A percentile compares a stretch with the other conserved stretches of the same genome.
phyloP scores from a whole-genome alignment of 2,888 invertebrate genomes.

The Timandra comae region DNA sequence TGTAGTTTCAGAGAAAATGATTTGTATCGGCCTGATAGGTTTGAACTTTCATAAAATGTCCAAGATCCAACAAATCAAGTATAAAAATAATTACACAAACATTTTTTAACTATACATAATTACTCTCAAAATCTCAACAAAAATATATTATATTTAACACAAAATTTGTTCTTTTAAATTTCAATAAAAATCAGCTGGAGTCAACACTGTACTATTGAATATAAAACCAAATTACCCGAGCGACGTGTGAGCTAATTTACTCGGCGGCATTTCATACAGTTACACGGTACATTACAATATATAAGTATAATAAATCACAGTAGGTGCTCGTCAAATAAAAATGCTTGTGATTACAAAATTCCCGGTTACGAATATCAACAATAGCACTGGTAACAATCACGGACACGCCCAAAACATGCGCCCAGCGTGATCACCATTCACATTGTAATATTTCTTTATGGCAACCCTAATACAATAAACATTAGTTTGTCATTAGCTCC shows the following conservation, averaged over 20 bases:
- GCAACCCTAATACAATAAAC: constrained; percentile 73
- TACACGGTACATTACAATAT: neutral
- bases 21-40: no score
- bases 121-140: no score
- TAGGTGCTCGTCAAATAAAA: constrained; percentile 27
- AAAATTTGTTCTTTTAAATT: no score
- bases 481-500: constrained; percentile 68
- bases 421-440: constrained; percentile 67
- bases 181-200: no score
- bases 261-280: neutral
- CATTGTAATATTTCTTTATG: constrained; percentile 67
- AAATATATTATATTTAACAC: no score
- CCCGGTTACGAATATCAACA: constrained; percentile 57
- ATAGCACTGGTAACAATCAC: constrained; percentile 54
- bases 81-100: no score
- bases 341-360: constrained; percentile 60
- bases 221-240: no score
- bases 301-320: constrained; percentile 17
- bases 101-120: no score
- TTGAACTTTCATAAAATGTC: no score
- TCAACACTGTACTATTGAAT: neutral
- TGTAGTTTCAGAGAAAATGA: no score
- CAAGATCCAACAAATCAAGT: no score
- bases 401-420: constrained; percentile 71
- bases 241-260: neutral